Percentiles rank a stretch among this genome's conserved stretches.
Conservation (phyloP, 2,888 invertebrate genomes). For the Drosophila nr. medialis region DNA sequence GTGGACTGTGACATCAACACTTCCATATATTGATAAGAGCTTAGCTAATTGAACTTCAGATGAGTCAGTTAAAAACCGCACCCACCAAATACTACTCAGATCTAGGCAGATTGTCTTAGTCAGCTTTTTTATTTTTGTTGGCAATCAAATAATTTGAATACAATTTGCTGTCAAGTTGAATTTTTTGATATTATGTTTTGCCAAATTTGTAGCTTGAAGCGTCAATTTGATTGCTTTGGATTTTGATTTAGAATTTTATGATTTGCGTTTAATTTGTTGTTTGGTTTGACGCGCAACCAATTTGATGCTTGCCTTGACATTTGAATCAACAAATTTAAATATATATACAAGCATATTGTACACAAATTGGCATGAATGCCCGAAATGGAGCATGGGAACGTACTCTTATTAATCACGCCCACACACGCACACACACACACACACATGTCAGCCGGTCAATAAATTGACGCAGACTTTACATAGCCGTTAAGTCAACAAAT, state of each 20-base stretch:
- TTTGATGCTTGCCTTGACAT: slow-evolving; percentile 53
- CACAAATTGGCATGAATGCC: slow-evolving; percentile 4
- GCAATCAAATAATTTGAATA: slow-evolving; percentile 45
- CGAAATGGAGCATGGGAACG: slow-evolving; percentile 31
- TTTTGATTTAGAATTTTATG: slow-evolving; percentile 15
- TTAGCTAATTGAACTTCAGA: not conserved
- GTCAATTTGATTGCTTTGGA: slow-evolving; percentile 41
- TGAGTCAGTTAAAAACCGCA: slow-evolving; percentile 27
- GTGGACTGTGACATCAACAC: not conserved
- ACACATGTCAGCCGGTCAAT: slow-evolving; percentile 51
- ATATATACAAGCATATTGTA: not conserved
- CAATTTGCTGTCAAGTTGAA: slow-evolving; percentile 30
- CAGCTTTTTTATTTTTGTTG: slow-evolving; percentile 20
- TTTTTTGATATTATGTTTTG: slow-evolving; percentile 17
- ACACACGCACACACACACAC: slow-evolving; percentile 33
- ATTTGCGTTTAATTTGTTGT: slow-evolving; percentile 26
- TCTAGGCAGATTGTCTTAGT: slow-evolving; percentile 27
- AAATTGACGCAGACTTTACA: slow-evolving; percentile 75
- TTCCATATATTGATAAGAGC: slow-evolving; percentile 9
- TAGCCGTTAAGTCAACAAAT: slow-evolving; percentile 74
- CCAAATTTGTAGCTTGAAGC: slow-evolving; percentile 55
- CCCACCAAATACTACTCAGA: not conserved
- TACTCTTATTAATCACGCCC: slow-evolving; percentile 51
- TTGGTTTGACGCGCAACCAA: slow-evolving; percentile 47
- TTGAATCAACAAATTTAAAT: slow-evolving; percentile 19